Base-by-base conservation (phyloP, 2,797 vertebrate species). In the Anguilla marmorata region DNA sequence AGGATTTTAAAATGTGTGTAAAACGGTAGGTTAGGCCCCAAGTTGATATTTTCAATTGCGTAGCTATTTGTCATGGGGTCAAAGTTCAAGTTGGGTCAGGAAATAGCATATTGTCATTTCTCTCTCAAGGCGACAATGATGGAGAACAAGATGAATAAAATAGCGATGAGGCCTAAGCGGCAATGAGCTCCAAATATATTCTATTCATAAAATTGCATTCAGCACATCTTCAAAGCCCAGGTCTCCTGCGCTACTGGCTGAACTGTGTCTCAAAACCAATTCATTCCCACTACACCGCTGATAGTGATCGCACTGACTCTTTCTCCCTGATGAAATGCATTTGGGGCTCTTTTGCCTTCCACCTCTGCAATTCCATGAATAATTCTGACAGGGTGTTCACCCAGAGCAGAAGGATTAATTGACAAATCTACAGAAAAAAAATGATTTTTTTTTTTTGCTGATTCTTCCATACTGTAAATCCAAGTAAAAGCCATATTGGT, bases 21-120 rank as follows among this genome's bases (percentile, higher is more conserved):
- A 41, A 41, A 41, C 37, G 37, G 37, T 41, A 41, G 37, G 37
- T 33, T 33, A 6, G 74, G 74, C 33, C 74, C 14, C 69, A 41
- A 79, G 33, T 79, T 45, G 45, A 79, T 79, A 79, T 79, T 79
- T 45, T 45, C 37, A 79, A 45, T 79, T 79, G 37, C 30, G 37
- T 79, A 37, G 37, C 37, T 45, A 7, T 19, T 79, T 79, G 37
- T 45, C 16, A 79, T 45, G 14, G 37, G 74, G 74, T 79, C 74
- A 45, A 79, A 79, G 33, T 14, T 79, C 16, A 45, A 41, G 16
- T 45, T 79, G 74, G 74, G 74, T 79, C 30, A 74, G 69, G 37
- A 79, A 45, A 45, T 41, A 14, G 37, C 33, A 33, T 79, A 12
- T 45, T 79, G 74, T 79, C 74, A 79, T 41, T 45, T 79, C 37